These are phyloP conservation scores for Drosophila pegasa DNA, from an alignment of 2,888 invertebrate genomes.

Conservation along the genomic window DNA sequence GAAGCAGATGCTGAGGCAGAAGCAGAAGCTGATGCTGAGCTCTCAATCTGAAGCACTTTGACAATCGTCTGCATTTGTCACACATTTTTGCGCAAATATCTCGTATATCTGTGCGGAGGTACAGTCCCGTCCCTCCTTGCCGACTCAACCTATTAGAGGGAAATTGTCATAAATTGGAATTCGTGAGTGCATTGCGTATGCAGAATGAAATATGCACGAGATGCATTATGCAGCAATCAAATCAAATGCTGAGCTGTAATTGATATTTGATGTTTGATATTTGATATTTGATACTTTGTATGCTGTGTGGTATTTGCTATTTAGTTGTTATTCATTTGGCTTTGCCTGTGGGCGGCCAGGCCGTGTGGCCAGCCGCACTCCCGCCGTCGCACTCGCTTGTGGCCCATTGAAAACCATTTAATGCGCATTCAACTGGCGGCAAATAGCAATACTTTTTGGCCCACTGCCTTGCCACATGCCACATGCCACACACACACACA, in stretches of 20 bases:
- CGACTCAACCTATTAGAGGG: constrained; percentile 16
- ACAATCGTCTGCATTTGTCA: neutral
- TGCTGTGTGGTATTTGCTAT: constrained; percentile 9
- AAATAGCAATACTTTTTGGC: constrained; percentile 37
- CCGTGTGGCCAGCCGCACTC: constrained; percentile 22
- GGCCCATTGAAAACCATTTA: constrained; percentile 38
- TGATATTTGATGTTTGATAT: constrained; percentile 46
- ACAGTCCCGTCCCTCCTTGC: neutral
- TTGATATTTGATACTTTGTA: constrained; percentile 17
- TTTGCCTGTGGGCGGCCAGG: neutral
- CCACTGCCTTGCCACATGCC: constrained; percentile 16
- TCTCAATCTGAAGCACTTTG: constrained; percentile 1
- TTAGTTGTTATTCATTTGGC: constrained; percentile 10
- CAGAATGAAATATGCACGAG: constrained; percentile 32
- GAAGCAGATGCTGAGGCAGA: neutral
- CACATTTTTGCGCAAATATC: constrained; percentile 1
- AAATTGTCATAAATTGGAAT: constrained; percentile 41
- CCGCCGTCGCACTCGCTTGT: neutral
- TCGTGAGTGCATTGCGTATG: constrained; percentile 33
- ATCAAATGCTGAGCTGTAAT: constrained; percentile 55
- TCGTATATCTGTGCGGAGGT: neutral
- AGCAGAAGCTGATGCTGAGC: neutral
- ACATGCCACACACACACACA: constrained; percentile 3
- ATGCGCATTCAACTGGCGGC: constrained; percentile 44
- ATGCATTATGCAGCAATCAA: constrained; percentile 49